These are phyloP conservation scores for Chelon labrosus DNA, from an alignment of 2,797 vertebrate species.

Conservation along the genomic window DNA sequence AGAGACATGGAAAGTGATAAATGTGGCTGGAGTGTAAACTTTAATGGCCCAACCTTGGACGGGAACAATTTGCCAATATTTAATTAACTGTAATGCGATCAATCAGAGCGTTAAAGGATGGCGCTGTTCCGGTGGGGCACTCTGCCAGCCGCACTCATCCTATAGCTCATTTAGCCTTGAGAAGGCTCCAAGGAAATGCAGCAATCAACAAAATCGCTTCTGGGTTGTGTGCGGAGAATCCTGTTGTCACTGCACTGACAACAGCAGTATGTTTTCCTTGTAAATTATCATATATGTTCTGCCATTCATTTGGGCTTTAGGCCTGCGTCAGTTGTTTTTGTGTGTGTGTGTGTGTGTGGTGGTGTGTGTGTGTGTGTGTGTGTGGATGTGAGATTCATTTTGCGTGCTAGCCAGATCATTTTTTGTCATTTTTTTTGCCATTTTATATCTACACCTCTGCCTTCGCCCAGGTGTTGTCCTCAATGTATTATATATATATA, in stretches of 20 bases:
- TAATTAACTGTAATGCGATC: slow-evolving; percentile 83
- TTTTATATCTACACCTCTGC: not conserved
- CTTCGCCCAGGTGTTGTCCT: slow-evolving; percentile 1
- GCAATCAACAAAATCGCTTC: slow-evolving; percentile 63
- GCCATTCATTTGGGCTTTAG: not conserved
- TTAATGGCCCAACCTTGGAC: slow-evolving; percentile 75
- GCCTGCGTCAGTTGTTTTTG: slow-evolving; percentile 2
- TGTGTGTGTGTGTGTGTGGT: not conserved
- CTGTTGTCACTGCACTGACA: slow-evolving; percentile 29
- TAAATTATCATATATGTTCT: slow-evolving; percentile 31
- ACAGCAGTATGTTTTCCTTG: slow-evolving; percentile 26
- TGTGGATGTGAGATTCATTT: slow-evolving; percentile 33
- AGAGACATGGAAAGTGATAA: slow-evolving; percentile 69
- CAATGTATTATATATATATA: not conserved
- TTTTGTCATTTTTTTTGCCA: not conserved
- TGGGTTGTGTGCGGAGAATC: slow-evolving; percentile 36
- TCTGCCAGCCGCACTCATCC: slow-evolving; percentile 58
- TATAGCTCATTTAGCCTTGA: slow-evolving; percentile 71
- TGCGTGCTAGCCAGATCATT: slow-evolving; percentile 6
- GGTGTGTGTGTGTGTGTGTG: not conserved
- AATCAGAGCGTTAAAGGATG: slow-evolving; percentile 75
- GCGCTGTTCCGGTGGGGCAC: slow-evolving; percentile 60
- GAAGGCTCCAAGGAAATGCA: slow-evolving; percentile 58
- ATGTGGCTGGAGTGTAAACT: slow-evolving; percentile 73
- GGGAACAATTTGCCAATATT: slow-evolving; percentile 81